Evolutionary conservation across 1,140 invertebrate species (phyloP), one percentile per base, ranked within the genome.

Genomic region (Drosophila bipectinata): DNA sequence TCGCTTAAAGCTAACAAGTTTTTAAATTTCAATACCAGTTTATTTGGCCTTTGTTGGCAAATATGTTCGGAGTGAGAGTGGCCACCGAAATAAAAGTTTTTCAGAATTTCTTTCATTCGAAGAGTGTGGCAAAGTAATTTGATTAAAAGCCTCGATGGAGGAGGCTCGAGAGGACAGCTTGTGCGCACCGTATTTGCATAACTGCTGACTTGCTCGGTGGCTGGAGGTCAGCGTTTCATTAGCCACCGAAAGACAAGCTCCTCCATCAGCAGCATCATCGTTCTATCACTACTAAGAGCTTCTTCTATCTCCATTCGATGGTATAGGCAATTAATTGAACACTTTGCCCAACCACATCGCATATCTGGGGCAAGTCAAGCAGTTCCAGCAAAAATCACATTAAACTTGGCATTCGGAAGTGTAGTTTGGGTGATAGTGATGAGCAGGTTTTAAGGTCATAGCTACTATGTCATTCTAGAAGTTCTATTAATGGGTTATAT

Each of bases 311-410:
- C 14, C 15, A 49, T 55, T 72, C 44, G 37, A 71, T 64, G 32
- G 49, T 72, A 66, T 63, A 72, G 73, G 58, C 78, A 81, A 85
- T 85, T 85, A 74, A 87, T 85, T 87, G 49, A 81, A 63, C 69
- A 62, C 77, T 81, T 87, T 71, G 68, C 62, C 66, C 68, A 60
- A 41, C 26, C 57, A 44, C 58, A 66, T 39, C 3, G 14, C 32
- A 37, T 61, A 71, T 59, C 67, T 71, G 32, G 71, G 59, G 37
- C 69, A 41, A 54, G 55, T 39, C 48, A 44, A 49, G 49, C 41
- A 45, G 15, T 41, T 74, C 39, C 14, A 32, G 10, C 10, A 6
- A 28, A 28, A 28, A 28, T 28, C 26, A 28, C 26, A 28, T 28
- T 28, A 6, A 28, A 28, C 26, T 37, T 37, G 12, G 34, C 3